Conservation (phyloP, 2,113 vertebrate genomes). For the Motacilla alba region DNA sequence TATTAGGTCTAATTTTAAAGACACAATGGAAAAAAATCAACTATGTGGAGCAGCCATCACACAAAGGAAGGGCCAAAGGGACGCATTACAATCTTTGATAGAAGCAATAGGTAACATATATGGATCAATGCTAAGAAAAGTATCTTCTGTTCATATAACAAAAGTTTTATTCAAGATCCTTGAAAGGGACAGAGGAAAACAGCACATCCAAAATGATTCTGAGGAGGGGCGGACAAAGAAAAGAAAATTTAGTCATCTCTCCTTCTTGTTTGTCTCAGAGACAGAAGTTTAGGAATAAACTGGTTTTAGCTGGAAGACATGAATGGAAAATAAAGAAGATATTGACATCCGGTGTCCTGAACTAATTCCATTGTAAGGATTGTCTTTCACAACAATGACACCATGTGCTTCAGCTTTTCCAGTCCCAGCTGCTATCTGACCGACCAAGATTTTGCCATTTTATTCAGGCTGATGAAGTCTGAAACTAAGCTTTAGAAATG, state of each 20-base stretch:
- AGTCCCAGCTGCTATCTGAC: background rate
- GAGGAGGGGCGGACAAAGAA: background rate
- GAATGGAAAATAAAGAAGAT: background rate
- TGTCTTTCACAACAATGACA: background rate
- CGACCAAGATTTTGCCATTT: background rate
- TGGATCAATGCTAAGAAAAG: background rate
- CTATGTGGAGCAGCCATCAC: background rate
- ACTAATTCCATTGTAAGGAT: background rate
- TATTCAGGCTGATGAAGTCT: background rate
- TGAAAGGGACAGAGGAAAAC: background rate
- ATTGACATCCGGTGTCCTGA: background rate
- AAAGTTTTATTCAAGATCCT: background rate
- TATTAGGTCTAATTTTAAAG: background rate
- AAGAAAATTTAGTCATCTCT: background rate
- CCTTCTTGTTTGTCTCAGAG: background rate
- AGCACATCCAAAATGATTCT: background rate
- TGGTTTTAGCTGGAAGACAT: background rate
- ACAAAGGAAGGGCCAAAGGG: background rate
- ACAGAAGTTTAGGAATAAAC: background rate
- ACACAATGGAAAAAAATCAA: background rate
- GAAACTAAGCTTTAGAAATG: background rate
- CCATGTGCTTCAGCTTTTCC: background rate
- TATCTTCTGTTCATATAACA: background rate
- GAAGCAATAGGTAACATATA: background rate
- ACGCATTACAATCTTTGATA: background rate